Conservation (phyloP, 2,797 vertebrate species). For the Rhinella marina region DNA sequence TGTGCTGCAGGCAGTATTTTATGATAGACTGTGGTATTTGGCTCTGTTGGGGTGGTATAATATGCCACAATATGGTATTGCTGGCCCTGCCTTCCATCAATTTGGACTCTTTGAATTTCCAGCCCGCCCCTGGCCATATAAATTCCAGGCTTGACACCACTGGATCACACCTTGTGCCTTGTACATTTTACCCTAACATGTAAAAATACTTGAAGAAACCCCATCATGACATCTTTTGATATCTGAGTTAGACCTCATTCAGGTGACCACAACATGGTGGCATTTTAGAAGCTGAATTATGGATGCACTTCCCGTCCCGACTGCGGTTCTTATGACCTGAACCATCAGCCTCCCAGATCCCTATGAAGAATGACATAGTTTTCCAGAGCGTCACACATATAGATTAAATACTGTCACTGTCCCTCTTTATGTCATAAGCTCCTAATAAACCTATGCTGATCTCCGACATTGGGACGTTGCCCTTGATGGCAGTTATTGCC, state of each 20-base stretch:
- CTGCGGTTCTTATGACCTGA: neutral
- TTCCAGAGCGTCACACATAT: neutral
- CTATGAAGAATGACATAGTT: neutral
- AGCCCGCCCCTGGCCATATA: too few relatives aligned
- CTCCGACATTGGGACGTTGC: conserved; percentile 71
- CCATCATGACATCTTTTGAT: neutral
- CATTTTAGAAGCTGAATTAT: neutral
- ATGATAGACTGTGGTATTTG: too few relatives aligned
- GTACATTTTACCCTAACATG: neutral
- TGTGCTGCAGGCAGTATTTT: too few relatives aligned
- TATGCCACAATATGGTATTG: too few relatives aligned
- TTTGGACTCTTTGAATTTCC: neutral
- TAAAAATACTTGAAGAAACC: neutral
- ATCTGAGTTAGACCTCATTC: neutral
- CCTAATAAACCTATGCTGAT: conserved; percentile 74
- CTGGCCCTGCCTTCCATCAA: neutral
- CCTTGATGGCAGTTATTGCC: conserved; percentile 67
- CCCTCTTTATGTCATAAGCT: conserved; percentile 71
- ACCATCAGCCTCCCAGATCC: neutral
- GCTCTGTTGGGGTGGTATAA: too few relatives aligned
- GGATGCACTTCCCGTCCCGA: neutral
- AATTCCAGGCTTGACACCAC: neutral
- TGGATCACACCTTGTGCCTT: neutral
- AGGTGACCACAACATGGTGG: neutral
- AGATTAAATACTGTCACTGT: conserved; percentile 73